Percentiles rank a stretch among this genome's conserved stretches.
phyloP scores from a whole-genome alignment of 2,113 vertebrate species.

The Arvicanthis niloticus region DNA sequence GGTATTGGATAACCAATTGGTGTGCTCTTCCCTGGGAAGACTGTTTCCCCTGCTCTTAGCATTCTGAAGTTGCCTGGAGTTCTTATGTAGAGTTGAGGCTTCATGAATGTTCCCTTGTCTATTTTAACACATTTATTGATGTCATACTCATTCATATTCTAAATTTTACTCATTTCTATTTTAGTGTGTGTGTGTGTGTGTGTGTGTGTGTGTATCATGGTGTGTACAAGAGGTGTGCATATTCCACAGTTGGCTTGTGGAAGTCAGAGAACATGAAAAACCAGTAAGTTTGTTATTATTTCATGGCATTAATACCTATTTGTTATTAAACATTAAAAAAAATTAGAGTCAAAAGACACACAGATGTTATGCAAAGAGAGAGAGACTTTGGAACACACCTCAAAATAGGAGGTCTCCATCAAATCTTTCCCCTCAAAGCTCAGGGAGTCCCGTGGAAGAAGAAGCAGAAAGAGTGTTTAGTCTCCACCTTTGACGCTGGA shows the following conservation, averaged over 20 bases:
- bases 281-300: neutral
- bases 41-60: neutral
- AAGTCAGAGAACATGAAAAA: neutral
- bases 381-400: neutral
- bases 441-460: neutral
- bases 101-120: neutral
- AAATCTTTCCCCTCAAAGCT: neutral
- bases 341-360: neutral
- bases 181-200: no score
- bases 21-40: neutral
- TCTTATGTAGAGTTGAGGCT: neutral
- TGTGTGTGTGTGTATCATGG: neutral
- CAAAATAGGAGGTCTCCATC: neutral
- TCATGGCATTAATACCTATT: neutral
- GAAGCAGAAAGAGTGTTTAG: neutral
- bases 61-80: neutral
- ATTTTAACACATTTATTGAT: neutral
- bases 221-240: neutral
- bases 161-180: neutral
- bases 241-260: neutral
- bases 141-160: neutral
- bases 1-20: neutral
- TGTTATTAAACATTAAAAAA: neutral
- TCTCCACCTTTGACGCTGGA: no score
- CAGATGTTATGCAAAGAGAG: neutral